These are phyloP conservation scores for Yponomeuta plumbellus DNA, from an alignment of 2,888 invertebrate species.

Conservation along the genomic window DNA sequence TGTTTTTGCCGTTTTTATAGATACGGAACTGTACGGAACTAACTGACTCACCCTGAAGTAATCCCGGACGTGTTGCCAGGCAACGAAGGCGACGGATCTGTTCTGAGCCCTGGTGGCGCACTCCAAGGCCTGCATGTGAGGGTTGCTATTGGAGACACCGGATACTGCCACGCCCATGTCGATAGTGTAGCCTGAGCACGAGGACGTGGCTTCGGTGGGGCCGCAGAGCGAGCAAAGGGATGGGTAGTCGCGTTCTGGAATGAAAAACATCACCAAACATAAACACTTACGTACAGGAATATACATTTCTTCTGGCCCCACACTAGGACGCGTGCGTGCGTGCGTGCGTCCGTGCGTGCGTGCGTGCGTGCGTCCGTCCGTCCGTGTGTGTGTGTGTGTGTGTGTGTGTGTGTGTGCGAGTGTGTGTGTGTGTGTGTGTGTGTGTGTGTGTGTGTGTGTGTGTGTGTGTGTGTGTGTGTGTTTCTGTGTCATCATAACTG, in stretches of 20 bases:
- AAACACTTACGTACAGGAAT: neutral
- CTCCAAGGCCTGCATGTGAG: conserved; percentile 79
- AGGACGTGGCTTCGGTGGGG: conserved; percentile 35
- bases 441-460: no score
- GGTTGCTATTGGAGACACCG: conserved; percentile 54
- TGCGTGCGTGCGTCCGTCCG: no score
- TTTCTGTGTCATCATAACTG: no score
- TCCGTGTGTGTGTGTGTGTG: no score
- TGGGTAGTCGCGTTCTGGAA: conserved; percentile 70
- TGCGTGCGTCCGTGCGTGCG: no score
- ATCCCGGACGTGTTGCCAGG: conserved; percentile 67
- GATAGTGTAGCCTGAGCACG: conserved; percentile 44
- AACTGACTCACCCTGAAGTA: conserved; percentile 63
- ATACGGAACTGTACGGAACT: no score
- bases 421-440: no score
- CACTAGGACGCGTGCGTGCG: no score
- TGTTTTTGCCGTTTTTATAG: no score
- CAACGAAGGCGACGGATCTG: conserved; percentile 78
- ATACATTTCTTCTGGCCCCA: no score
- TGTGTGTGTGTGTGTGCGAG: no score
- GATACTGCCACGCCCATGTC: conserved; percentile 42
- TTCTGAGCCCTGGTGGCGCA: conserved; percentile 74
- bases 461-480: no score
- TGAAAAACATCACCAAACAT: conserved; percentile 4
- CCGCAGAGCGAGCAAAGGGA: conserved; percentile 78